These are phyloP conservation scores for Tinea trinotella DNA, from an alignment of 2,888 invertebrate genomes.

Conservation along the genomic window DNA sequence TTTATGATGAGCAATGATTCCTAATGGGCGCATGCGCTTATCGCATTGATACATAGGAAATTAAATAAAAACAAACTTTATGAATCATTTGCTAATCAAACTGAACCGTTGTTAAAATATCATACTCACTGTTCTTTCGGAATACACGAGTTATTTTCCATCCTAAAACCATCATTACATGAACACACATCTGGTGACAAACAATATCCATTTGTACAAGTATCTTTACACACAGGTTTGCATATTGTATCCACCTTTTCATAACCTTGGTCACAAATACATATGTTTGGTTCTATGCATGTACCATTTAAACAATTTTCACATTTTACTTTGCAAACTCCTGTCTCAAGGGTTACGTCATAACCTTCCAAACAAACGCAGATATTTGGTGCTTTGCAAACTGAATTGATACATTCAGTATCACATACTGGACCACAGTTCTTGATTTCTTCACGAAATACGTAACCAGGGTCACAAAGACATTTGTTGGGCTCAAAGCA, in stretches of 20 bases:
- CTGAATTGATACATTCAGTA: constrained; percentile 31
- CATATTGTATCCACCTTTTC: constrained; percentile 29
- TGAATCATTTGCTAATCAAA: too few relatives aligned
- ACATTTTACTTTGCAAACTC: constrained; percentile 38
- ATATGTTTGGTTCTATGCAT: constrained; percentile 26
- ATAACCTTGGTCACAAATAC: constrained; percentile 27
- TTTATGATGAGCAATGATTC: too few relatives aligned
- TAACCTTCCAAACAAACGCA: constrained; percentile 32
- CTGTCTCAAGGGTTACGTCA: too few relatives aligned
- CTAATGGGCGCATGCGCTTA: too few relatives aligned
- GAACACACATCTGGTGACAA: constrained; percentile 25
- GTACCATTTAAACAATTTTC: constrained; percentile 19
- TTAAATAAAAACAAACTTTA: too few relatives aligned
- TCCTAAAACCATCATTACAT: constrained; percentile 26
- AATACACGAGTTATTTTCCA: constrained; percentile 30
- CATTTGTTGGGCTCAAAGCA: constrained; percentile 19
- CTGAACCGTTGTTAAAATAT: too few relatives aligned
- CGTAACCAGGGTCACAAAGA: constrained; percentile 21
- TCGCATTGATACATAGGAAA: too few relatives aligned
- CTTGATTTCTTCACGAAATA: background rate
- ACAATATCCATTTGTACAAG: constrained; percentile 22
- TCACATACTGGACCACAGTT: constrained; percentile 30
- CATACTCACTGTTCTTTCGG: constrained; percentile 35
- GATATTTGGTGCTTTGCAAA: constrained; percentile 31
- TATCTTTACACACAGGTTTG: constrained; percentile 31